Evolutionary conservation across 2,797 vertebrate species (phyloP).

Genomic region (Prionace glauca): DNA sequence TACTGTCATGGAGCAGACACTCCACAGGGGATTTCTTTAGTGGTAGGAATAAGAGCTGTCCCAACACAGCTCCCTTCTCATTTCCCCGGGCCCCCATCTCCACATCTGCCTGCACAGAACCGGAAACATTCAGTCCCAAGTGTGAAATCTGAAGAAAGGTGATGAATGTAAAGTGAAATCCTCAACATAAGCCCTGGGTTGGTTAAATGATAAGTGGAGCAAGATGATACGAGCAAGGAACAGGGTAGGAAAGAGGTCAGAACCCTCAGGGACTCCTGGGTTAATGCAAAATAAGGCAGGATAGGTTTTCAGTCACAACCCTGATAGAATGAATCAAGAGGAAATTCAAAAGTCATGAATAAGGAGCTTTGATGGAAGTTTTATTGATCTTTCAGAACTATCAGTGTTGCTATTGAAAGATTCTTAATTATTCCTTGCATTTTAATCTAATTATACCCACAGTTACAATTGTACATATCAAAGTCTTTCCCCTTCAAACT

Average conservation of each 20-base stretch:
- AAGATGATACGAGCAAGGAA: neutral
- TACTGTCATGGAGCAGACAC: neutral
- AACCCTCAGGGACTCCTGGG: neutral
- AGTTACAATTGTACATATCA: neutral
- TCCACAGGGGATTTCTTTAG: no score
- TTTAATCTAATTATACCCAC: neutral
- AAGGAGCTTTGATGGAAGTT: neutral
- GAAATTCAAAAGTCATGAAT: neutral
- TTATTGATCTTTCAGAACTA: neutral
- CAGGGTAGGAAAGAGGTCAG: neutral
- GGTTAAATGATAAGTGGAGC: neutral
- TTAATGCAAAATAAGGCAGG: neutral
- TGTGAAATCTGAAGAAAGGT: neutral
- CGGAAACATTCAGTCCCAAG: neutral
- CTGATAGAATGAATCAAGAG: neutral
- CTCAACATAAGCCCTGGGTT: neutral
- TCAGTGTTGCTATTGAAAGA: neutral
- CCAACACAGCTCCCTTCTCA: neutral
- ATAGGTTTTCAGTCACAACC: neutral
- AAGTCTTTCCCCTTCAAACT: neutral
- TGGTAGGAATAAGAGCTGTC: neutral
- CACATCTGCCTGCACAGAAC: neutral
- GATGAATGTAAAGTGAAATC: neutral
- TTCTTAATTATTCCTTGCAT: neutral
- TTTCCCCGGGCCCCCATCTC: neutral